These are phyloP conservation scores for Brachypteracias leptosomus DNA, from an alignment of 2,113 vertebrate species.

Conservation along the genomic window DNA sequence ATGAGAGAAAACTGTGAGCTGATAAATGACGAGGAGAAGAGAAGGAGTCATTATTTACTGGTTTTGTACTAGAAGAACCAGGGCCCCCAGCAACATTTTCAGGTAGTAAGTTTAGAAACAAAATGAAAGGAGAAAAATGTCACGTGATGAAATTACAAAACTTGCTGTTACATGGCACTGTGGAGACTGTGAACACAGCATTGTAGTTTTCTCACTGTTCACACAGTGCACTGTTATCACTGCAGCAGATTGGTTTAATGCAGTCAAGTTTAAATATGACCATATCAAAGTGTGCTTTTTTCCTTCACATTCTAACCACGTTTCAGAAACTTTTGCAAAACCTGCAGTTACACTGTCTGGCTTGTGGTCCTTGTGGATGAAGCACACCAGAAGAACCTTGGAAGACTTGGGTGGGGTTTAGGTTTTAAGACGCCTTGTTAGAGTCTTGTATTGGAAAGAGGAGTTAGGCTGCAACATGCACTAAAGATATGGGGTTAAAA, in stretches of 20 bases:
- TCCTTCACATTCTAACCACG: neutral
- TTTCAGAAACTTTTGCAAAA: too few species aligned
- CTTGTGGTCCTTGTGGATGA: neutral
- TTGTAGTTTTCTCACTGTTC: too few species aligned
- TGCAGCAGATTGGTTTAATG: neutral
- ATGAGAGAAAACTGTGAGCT: neutral
- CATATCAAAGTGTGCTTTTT: neutral
- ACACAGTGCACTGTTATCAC: too few species aligned
- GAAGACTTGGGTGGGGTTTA: neutral
- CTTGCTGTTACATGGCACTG: accelerated
- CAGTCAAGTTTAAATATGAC: neutral
- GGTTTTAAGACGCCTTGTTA: neutral
- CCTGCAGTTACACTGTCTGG: neutral
- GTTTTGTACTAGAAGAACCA: neutral
- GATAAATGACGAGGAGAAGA: neutral
- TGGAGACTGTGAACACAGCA: neutral
- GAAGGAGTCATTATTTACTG: neutral
- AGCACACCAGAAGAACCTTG: neutral
- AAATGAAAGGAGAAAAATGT: neutral
- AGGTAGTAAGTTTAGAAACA: neutral
- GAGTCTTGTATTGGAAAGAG: neutral
- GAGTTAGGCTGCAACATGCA: neutral
- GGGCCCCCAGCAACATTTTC: too few species aligned
- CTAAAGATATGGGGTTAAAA: neutral
- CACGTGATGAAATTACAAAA: neutral